Percentiles rank a stretch among this genome's conserved stretches.
Conservation (phyloP, 1,140 invertebrate genomes). For the Ceratosolen fusciceps region DNA sequence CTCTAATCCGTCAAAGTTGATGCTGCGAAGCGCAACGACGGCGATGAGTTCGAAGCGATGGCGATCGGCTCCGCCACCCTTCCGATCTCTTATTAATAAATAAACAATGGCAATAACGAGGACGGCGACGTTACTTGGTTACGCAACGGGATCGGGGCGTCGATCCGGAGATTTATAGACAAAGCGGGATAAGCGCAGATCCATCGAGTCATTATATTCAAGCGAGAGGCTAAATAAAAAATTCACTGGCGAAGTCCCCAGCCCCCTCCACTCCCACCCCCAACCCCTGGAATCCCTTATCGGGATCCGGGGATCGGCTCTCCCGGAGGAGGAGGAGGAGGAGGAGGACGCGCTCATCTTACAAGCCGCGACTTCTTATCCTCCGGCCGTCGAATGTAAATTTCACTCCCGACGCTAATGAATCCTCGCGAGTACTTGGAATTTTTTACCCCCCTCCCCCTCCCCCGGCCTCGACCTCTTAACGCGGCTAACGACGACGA, state of each 20-base stretch:
- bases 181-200: constrained; percentile 8
- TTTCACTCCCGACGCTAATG: not conserved
- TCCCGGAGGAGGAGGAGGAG: too few relatives aligned
- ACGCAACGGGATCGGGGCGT: not conserved
- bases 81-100: not conserved
- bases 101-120: not conserved
- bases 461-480: too few relatives aligned
- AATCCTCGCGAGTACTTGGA: not conserved
- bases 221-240: not conserved
- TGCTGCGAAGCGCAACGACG: too few relatives aligned
- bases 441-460: not conserved
- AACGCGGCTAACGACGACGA: too few relatives aligned
- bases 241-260: too few relatives aligned
- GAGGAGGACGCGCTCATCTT: not conserved
- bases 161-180: not conserved
- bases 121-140: too few relatives aligned
- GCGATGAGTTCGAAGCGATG: too few relatives aligned
- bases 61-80: not conserved
- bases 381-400: not conserved
- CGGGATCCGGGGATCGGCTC: not conserved
- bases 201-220: constrained; percentile 1
- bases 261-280: too few relatives aligned
- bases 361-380: not conserved
- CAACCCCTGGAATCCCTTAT: not conserved
- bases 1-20: too few relatives aligned